These are phyloP conservation scores for Circaetus cinerascens DNA, from an alignment of 2,113 vertebrate species.

Conservation along the genomic window DNA sequence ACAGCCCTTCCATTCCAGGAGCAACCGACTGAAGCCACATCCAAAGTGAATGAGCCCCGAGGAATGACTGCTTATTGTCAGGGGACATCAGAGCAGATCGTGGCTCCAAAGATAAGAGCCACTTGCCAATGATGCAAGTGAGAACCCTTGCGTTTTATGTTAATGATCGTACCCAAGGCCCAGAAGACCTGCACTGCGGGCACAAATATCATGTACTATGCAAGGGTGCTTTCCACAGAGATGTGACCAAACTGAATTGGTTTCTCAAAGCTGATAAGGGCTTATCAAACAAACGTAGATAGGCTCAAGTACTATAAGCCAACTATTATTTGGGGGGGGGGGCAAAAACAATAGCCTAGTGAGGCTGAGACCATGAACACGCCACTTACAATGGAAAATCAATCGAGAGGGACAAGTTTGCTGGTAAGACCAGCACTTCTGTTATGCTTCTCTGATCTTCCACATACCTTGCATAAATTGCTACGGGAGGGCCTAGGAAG, in stretches of 20 bases:
- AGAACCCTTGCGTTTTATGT: background rate
- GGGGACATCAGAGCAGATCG: background rate
- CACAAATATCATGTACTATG: background rate
- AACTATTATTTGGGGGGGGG: background rate
- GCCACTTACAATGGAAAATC: background rate
- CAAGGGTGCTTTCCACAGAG: background rate
- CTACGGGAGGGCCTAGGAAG: background rate
- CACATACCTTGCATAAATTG: background rate
- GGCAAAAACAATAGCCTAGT: background rate
- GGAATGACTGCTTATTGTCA: background rate
- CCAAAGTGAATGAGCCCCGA: background rate
- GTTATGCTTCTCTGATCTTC: background rate
- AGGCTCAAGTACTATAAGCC: background rate
- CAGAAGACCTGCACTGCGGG: background rate
- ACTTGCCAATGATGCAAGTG: background rate
- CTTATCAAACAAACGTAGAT: background rate
- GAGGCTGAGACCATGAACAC: background rate
- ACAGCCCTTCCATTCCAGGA: background rate
- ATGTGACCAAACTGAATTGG: background rate
- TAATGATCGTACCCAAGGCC: accelerated
- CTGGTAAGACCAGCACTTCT: background rate
- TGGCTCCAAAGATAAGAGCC: background rate
- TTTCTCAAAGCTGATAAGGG: background rate
- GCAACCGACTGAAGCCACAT: background rate
- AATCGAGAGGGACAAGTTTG: background rate